These are phyloP conservation scores for Manis crassicaudata DNA, from an alignment of 2,797 vertebrate genomes.

Conservation along the genomic window DNA sequence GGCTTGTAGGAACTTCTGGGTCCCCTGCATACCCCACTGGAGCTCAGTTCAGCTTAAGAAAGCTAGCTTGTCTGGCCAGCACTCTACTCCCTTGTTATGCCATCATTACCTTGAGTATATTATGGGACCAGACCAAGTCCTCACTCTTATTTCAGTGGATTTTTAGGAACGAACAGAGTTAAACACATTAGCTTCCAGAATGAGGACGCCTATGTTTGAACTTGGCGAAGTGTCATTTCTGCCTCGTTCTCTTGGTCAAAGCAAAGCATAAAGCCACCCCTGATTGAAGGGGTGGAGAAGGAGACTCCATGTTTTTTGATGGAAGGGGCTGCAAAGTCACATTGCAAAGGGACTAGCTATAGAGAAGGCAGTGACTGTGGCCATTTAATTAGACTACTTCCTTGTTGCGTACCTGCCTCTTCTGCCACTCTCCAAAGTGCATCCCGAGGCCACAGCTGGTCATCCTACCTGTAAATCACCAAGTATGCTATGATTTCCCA, in stretches of 20 bases:
- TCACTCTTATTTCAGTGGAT: neutral
- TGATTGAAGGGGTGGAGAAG: neutral
- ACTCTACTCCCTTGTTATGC: neutral
- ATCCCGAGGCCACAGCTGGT: neutral
- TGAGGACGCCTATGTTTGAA: neutral
- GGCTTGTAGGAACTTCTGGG: neutral
- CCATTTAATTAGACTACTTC: neutral
- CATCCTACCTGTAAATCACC: neutral
- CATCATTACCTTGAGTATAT: neutral
- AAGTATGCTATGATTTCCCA: neutral
- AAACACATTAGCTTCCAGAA: neutral
- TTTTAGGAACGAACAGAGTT: neutral
- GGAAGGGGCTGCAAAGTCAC: neutral
- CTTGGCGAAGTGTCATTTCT: neutral
- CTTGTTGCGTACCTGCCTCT: neutral
- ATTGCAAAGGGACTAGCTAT: neutral
- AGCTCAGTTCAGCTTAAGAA: neutral
- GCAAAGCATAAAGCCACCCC: neutral
- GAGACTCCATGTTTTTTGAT: neutral
- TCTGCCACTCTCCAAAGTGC: neutral
- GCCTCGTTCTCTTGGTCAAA: neutral
- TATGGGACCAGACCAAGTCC: no score
- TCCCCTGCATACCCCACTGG: neutral
- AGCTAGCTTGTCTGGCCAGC: neutral
- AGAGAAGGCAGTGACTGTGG: neutral